Evolutionary conservation across 2,797 vertebrate genomes (phyloP).

Genomic region (Lepilemur ruficaudatus): DNA sequence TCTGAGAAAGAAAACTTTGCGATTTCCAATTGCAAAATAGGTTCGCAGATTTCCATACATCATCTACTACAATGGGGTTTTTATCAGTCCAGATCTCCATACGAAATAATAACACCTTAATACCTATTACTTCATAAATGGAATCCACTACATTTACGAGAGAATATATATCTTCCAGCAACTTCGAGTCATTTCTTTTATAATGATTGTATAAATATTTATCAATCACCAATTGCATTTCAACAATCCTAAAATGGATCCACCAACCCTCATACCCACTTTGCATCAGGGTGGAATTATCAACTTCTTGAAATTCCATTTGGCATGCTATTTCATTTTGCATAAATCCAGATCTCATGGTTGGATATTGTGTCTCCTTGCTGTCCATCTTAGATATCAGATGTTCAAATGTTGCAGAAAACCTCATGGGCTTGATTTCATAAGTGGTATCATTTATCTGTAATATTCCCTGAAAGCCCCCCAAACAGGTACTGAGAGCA

Average conservation of each 20-base stretch:
- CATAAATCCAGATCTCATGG: constrained; percentile 44
- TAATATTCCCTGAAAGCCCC: constrained; percentile 78
- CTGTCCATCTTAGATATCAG: constrained; percentile 74
- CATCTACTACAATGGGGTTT: constrained; percentile 55
- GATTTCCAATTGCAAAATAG: constrained; percentile 53
- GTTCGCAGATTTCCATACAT: not conserved
- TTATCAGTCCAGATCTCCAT: constrained; percentile 75
- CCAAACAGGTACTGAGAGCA: constrained; percentile 77
- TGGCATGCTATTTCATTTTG: constrained; percentile 47
- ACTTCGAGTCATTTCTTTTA: constrained; percentile 2
- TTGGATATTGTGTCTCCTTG: not conserved
- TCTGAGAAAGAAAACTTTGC: not conserved
- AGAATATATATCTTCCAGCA: not conserved
- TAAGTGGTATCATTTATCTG: constrained; percentile 73
- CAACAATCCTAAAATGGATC: not conserved
- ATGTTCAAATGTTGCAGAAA: constrained; percentile 76
- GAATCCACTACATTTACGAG: constrained; percentile 68
- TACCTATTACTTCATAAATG: constrained; percentile 56
- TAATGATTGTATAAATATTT: constrained; percentile 44
- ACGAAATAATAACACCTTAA: constrained; percentile 56
- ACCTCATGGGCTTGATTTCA: constrained; percentile 76
- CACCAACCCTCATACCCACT: not conserved
- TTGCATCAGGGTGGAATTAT: not conserved
- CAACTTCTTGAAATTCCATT: constrained; percentile 48
- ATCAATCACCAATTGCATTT: constrained; percentile 63